Conservation (phyloP, 2,113 vertebrate genomes). For the Abramis brama region DNA sequence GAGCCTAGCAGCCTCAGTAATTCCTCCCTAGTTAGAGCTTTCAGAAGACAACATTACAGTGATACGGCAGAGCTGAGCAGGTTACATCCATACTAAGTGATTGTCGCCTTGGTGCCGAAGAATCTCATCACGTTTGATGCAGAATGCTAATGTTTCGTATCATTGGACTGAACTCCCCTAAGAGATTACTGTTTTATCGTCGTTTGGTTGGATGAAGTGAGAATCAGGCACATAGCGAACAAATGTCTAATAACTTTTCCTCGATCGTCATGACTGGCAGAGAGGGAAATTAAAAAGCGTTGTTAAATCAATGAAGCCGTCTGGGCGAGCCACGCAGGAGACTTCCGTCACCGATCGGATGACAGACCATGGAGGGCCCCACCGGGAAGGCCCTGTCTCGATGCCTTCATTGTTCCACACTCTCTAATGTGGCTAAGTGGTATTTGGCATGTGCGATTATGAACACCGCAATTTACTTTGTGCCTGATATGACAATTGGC, state of each 20-base stretch:
- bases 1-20: conserved; percentile 55
- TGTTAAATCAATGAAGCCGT: conserved; percentile 22
- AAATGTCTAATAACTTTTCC: conserved; percentile 34
- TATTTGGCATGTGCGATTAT: conserved; percentile 64
- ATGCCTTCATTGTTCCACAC: conserved; percentile 10
- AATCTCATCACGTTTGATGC: conserved; percentile 32
- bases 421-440: conserved; percentile 57
- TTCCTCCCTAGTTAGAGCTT: conserved; percentile 46
- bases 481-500: conserved; percentile 64
- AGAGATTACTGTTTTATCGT: conserved; percentile 20
- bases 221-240: conserved; percentile 1
- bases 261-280: not conserved
- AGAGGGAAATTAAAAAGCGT: conserved; percentile 4
- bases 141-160: conserved; percentile 14
- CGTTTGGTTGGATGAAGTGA: conserved; percentile 5
- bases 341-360: not conserved
- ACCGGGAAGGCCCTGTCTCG: conserved; percentile 1
- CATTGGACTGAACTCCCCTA: conserved; percentile 17
- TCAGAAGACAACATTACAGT: conserved; percentile 24
- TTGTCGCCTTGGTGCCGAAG: not conserved
- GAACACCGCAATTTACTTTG: conserved; percentile 55
- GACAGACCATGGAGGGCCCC: conserved; percentile 4
- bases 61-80: conserved; percentile 40
- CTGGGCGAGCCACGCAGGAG: conserved; percentile 4
- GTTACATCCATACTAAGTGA: conserved; percentile 45